Conservation (phyloP, 1,140 invertebrate species). For the Drosophila tani region DNA sequence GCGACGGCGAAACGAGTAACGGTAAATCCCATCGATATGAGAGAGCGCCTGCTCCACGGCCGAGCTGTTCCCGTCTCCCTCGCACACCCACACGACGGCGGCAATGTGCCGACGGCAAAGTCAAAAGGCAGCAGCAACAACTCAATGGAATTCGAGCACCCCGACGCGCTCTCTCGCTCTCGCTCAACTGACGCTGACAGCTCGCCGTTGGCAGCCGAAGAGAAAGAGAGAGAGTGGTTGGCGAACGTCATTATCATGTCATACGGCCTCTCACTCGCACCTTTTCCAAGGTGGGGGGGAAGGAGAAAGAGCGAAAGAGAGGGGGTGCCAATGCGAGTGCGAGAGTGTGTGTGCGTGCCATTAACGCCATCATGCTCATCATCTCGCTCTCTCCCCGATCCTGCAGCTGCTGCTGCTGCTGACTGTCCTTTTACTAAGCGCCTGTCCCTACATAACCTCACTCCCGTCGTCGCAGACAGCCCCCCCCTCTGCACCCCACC, state of each 20-base stretch:
- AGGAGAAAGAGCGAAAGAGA: background rate
- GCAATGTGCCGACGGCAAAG: conserved; percentile 52
- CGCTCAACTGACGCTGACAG: conserved; percentile 66
- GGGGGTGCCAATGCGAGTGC: conserved; percentile 6
- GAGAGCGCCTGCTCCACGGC: conserved; percentile 32
- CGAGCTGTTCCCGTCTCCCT: conserved; percentile 28
- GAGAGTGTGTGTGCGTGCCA: conserved; percentile 37
- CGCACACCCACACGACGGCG: conserved; percentile 31
- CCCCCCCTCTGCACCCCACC: background rate
- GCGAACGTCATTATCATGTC: conserved; percentile 67
- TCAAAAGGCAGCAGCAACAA: conserved; percentile 50
- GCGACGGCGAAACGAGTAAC: conserved; percentile 43
- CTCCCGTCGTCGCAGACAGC: background rate
- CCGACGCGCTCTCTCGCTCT: conserved; percentile 71
- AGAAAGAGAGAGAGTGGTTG: conserved; percentile 3
- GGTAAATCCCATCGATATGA: conserved; percentile 39
- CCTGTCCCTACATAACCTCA: conserved; percentile 58
- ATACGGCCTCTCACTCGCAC: conserved; percentile 44
- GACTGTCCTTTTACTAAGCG: conserved; percentile 81
- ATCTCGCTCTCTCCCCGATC: conserved; percentile 33
- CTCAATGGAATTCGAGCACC: conserved; percentile 22
- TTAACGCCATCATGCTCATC: conserved; percentile 69
- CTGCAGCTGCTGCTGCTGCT: conserved; percentile 31
- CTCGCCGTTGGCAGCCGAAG: conserved; percentile 2
- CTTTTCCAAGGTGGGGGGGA: conserved; percentile 29